Conservation (phyloP, 2,113 vertebrate species). For the Rhinoderma darwinii region DNA sequence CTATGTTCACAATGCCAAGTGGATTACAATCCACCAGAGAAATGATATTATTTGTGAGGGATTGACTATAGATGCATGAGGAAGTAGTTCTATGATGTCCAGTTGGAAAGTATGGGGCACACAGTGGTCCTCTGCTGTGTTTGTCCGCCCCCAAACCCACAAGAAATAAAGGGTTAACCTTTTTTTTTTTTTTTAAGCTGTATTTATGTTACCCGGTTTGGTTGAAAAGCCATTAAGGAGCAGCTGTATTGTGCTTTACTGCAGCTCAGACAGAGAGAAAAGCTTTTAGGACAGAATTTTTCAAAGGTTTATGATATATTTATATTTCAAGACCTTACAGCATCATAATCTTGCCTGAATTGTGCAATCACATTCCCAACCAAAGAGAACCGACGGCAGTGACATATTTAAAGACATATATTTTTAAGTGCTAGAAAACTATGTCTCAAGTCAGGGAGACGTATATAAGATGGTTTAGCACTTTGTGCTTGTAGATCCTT, state of each 20-base stretch:
- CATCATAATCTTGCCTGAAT: constrained; percentile 48
- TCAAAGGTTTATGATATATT: constrained; percentile 54
- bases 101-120: too few species aligned
- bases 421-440: constrained; percentile 39
- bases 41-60: too few species aligned
- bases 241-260: constrained; percentile 52
- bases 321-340: constrained; percentile 49
- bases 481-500: constrained; percentile 17
- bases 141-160: not conserved
- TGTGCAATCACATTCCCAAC: constrained; percentile 42
- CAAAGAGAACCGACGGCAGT: constrained; percentile 48
- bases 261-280: constrained; percentile 49
- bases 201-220: constrained; percentile 42
- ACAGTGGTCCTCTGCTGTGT: not conserved
- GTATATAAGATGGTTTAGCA: constrained; percentile 41
- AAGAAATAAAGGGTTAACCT: constrained; percentile 11
- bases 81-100: too few species aligned
- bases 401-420: constrained; percentile 51
- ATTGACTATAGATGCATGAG: too few species aligned
- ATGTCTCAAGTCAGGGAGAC: constrained; percentile 41
- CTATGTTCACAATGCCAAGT: too few species aligned
- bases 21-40: too few species aligned
- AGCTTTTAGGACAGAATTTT: constrained; percentile 55
- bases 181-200: constrained; percentile 7
- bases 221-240: constrained; percentile 45